Evolutionary conservation across 2,113 vertebrate genomes (phyloP), one percentile per base, ranked within the genome.

Genomic region (Mus pahari): DNA sequence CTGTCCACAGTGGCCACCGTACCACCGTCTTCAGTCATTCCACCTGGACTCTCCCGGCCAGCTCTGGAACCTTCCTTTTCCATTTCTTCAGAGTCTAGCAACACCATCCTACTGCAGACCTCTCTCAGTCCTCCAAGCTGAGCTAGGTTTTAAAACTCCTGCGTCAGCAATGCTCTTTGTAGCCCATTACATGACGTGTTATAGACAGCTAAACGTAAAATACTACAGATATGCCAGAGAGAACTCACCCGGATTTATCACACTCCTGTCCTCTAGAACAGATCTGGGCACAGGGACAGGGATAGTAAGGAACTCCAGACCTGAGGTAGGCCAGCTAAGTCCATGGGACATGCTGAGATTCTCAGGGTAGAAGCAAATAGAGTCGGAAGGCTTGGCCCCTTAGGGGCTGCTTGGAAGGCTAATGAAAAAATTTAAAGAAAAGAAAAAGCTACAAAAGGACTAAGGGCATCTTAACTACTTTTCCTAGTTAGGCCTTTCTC

Each of bases 401-500:
- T 50, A 88, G 53, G 48, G n/a, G 62, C 77, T 60, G 58, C 79
- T 24, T 70, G 90, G 77, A 93, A 96, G 50, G n/a, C 1, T 90
- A 77, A 93, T 48, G 75, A 17, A 10, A 50, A 90, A 3, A 89
- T 90, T 94, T 91, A 66, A 87, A 58, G 36, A 70, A 70, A 68
- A 33, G 83, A 81, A 71, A 83, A 96, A 94, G 70, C n/a, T 20
- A 36, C 50, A 55, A 17, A 53, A 82, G 91, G 42, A 39, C 60
- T 58, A 33, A 86, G 73, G 75, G 62, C 33, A 64, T 55, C 60
- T 73, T 58, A 79, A 73, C 79, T 68, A 13, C 77, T 93, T 87
- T 96, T 84, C 62, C 55, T 7, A 93, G 68, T 36, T 42, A 86
- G 62, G 45, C 24, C n/a, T 53, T 95, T 86, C 82, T 82, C 73